Percentiles rank a stretch among this genome's conserved stretches.
Conservation (phyloP, 2,888 invertebrate genomes). For the Tiliacea citrago region DNA sequence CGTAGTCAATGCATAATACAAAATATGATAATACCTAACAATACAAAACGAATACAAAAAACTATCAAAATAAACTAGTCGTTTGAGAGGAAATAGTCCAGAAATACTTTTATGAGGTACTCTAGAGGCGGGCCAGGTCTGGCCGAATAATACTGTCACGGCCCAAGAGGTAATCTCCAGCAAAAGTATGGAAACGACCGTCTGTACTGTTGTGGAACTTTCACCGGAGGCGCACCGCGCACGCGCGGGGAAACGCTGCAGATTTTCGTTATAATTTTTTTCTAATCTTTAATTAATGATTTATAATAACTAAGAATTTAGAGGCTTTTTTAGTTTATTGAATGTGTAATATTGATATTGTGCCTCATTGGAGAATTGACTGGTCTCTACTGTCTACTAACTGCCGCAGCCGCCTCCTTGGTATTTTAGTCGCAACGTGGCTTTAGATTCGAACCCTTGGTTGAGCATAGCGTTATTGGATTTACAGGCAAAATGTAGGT, state of each 20-base stretch:
- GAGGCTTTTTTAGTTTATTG: neutral
- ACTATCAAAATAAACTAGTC: constrained; percentile 56
- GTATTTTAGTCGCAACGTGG: too few relatives aligned
- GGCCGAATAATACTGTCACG: constrained; percentile 65
- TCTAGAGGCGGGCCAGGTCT: constrained; percentile 61
- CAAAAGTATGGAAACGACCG: constrained; percentile 67
- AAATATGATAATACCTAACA: constrained; percentile 18
- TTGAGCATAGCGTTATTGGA: neutral
- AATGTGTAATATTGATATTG: neutral
- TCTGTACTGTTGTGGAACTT: constrained; percentile 67
- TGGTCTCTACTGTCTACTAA: neutral
- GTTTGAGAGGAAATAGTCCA: constrained; percentile 55
- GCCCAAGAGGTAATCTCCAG: constrained; percentile 64
- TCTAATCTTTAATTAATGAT: too few relatives aligned
- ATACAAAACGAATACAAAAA: constrained; percentile 46
- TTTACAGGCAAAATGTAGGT: too few relatives aligned
- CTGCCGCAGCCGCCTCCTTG: neutral
- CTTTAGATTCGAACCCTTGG: too few relatives aligned
- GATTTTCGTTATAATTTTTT: neutral
- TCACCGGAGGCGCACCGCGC: constrained; percentile 56
- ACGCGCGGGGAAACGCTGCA: constrained; percentile 41
- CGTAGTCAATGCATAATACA: constrained; percentile 9
- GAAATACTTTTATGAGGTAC: constrained; percentile 61
- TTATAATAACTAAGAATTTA: too few relatives aligned
- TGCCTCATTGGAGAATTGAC: neutral